Evolutionary conservation across 2,888 invertebrate genomes (phyloP).

Genomic region (Sepiola atlantica): DNA sequence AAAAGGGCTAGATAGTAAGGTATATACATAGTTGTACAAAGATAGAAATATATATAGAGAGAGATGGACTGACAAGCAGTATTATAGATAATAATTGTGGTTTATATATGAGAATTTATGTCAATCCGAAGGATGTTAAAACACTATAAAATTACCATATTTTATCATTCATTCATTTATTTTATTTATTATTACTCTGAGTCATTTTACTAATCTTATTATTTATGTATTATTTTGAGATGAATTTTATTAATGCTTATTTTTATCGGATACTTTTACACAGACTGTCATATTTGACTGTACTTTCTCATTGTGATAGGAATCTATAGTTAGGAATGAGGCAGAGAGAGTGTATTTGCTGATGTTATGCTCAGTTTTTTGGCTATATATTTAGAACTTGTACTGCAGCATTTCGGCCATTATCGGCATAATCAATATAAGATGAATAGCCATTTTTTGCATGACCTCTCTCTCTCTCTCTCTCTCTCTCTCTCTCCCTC

Average conservation of each 20-base stretch:
- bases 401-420: conserved; percentile 16
- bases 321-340: not conserved
- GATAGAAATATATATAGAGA: no score
- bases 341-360: not conserved
- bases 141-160: not conserved
- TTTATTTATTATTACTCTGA: not conserved
- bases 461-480: not conserved
- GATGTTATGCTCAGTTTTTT: not conserved
- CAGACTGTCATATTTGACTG: not conserved
- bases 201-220: not conserved
- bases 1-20: no score
- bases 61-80: no score
- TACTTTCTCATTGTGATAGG: not conserved
- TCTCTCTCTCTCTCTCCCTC: not conserved
- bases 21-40: no score
- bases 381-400: not conserved
- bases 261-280: not conserved
- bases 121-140: not conserved
- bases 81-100: no score
- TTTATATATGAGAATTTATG: not conserved
- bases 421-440: not conserved
- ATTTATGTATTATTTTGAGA: not conserved
- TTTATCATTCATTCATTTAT: not conserved
- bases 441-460: not conserved
- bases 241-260: conserved; percentile 20